Conservation (phyloP, 2,797 vertebrate species). For the Novumbra hubbsi region DNA sequence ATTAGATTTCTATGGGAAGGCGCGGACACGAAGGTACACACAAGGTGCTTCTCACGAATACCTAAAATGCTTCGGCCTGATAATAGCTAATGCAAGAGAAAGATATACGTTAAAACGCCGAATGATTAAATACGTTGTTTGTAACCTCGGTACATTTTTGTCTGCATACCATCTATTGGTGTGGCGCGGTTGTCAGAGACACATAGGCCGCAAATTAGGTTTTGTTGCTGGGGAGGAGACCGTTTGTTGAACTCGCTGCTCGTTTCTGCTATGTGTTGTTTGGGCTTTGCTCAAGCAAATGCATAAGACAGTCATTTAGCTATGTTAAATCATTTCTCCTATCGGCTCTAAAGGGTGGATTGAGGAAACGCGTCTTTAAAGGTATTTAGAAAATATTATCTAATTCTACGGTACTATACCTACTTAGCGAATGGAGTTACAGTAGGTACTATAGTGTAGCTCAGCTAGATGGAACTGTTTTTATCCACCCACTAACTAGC, state of each 20-base stretch:
- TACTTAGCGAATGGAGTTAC: neutral
- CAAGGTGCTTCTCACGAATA: neutral
- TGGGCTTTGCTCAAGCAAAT: slow-evolving; percentile 45
- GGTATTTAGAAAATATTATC: slow-evolving; percentile 49
- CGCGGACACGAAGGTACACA: neutral
- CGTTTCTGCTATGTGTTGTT: slow-evolving; percentile 59
- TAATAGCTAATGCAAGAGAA: slow-evolving; percentile 28
- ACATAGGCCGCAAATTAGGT: slow-evolving; percentile 61
- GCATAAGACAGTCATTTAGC: slow-evolving; percentile 33
- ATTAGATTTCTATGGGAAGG: slow-evolving; percentile 1
- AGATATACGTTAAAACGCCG: slow-evolving; percentile 16
- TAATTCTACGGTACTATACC: neutral
- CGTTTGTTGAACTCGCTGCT: slow-evolving; percentile 30
- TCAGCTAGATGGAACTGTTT: neutral
- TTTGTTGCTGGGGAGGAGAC: slow-evolving; percentile 73
- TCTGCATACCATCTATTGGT: slow-evolving; percentile 9
- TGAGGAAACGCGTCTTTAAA: slow-evolving; percentile 56
- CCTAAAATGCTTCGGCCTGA: neutral
- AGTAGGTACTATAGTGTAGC: neutral
- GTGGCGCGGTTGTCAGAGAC: slow-evolving; percentile 54
- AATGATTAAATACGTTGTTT: slow-evolving; percentile 11
- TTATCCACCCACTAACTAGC: slow-evolving; percentile 16
- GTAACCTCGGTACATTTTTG: neutral
- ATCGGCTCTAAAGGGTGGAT: slow-evolving; percentile 39
- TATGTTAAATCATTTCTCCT: slow-evolving; percentile 41